A percentile compares a stretch with the other conserved stretches of the same genome.
Evolutionary conservation across 2,888 invertebrate genomes (phyloP).

Genomic region (Callosobruchus maculatus): DNA sequence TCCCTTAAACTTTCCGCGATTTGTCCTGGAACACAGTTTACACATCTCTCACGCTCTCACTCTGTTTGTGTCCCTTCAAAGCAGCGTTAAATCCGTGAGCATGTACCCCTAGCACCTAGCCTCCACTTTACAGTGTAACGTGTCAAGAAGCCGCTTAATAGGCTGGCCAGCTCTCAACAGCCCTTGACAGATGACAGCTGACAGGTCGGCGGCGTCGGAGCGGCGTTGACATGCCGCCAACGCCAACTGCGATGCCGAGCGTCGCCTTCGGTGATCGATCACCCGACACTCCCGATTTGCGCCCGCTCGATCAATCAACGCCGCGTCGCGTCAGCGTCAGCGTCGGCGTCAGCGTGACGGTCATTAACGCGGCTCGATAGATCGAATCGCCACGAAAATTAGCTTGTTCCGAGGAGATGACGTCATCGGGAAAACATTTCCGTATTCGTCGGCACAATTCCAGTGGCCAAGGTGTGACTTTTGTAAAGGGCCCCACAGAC

Average conservation of each 20-base stretch:
- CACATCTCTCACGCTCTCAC: too few relatives aligned
- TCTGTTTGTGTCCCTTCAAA: too few relatives aligned
- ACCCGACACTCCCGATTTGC: constrained; percentile 39
- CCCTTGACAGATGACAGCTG: not conserved
- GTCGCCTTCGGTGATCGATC: constrained; percentile 44
- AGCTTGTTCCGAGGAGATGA: constrained; percentile 17
- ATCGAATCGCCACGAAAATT: constrained; percentile 30
- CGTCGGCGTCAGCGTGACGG: too few relatives aligned
- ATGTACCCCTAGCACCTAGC: not conserved
- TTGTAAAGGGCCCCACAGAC: too few relatives aligned
- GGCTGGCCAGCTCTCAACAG: too few relatives aligned
- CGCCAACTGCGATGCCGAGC: not conserved
- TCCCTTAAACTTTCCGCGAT: too few relatives aligned
- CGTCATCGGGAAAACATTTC: constrained; percentile 27
- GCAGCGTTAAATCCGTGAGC: too few relatives aligned
- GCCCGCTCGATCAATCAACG: constrained; percentile 39
- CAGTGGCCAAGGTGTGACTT: too few relatives aligned
- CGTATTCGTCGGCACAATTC: too few relatives aligned
- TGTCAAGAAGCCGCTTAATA: not conserved
- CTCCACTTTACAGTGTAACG: not conserved
- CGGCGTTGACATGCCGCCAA: not conserved
- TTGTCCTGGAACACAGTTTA: too few relatives aligned
- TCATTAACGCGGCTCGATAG: constrained; percentile 35
- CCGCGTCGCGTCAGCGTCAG: constrained; percentile 29
- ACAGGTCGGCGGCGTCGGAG: too few relatives aligned